A percentile compares a stretch with the other conserved stretches of the same genome.
phyloP scores from a whole-genome alignment of 2,888 invertebrate genomes.

The Macropis europaea region DNA sequence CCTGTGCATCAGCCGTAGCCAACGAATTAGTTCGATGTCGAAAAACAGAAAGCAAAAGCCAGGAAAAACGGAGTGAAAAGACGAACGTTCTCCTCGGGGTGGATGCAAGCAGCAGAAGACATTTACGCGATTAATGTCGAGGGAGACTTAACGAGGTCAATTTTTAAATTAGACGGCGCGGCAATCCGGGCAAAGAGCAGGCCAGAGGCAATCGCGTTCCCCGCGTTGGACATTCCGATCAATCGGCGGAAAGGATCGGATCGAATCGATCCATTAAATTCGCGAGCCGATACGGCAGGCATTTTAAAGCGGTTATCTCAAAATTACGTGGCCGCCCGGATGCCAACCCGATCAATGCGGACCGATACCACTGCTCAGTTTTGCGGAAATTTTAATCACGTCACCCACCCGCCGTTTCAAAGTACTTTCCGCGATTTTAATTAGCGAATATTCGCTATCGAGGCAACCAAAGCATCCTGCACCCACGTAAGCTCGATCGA shows the following conservation, averaged over 20 bases:
- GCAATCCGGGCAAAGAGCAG: constrained; percentile 30
- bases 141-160: constrained; percentile 35
- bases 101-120: constrained; percentile 5
- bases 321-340: too few species aligned
- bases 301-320: constrained; percentile 12
- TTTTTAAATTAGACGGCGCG: constrained; percentile 42
- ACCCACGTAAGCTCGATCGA: neutral
- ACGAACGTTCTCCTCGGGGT: constrained; percentile 9
- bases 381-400: constrained; percentile 1
- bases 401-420: neutral
- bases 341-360: neutral
- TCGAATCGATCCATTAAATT: constrained; percentile 34
- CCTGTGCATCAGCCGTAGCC: too few species aligned
- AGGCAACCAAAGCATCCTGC: neutral
- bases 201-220: constrained; percentile 20
- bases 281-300: neutral
- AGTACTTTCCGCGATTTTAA: constrained; percentile 5
- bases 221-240: constrained; percentile 13
- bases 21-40: too few species aligned
- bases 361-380: neutral
- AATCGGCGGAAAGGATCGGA: constrained; percentile 23
- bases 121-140: constrained; percentile 30
- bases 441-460: constrained; percentile 4
- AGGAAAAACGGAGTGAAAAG: neutral
- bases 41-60: too few species aligned